Conservation (phyloP, 2,113 vertebrate genomes). For the Mustelus asterias region DNA sequence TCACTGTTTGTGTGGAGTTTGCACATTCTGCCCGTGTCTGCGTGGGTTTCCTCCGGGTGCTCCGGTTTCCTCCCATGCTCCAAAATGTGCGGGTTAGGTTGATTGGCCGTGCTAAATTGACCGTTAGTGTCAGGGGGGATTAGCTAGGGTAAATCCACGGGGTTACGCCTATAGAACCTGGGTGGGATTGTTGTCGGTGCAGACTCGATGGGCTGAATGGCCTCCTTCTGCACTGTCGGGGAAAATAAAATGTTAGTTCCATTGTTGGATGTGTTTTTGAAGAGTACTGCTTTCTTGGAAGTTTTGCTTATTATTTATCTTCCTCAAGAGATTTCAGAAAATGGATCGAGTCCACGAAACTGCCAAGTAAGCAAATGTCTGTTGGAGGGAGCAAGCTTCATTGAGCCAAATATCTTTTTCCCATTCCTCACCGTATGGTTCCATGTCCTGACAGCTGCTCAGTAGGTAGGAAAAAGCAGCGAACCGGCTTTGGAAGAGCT, state of each 20-base stretch:
- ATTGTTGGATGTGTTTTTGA: background rate
- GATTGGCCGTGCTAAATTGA: no score
- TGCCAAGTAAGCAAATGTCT: background rate
- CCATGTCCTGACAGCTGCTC: background rate
- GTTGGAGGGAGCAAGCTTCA: background rate
- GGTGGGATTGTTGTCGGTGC: no score
- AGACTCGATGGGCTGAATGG: no score
- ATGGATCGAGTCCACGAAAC: background rate
- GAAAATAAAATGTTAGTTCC: background rate
- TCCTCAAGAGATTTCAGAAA: background rate
- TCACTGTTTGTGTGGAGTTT: no score
- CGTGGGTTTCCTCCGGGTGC: no score
- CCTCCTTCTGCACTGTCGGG: no score
- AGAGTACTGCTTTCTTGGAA: background rate
- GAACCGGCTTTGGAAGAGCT: background rate
- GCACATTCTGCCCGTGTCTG: no score
- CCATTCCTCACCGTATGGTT: background rate
- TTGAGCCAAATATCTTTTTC: background rate
- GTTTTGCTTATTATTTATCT: background rate
- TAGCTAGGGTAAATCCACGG: no score
- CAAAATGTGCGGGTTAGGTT: no score
- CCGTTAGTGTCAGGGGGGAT: no score
- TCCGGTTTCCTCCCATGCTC: no score
- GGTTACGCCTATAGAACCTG: no score
- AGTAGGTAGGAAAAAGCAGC: background rate